Conservation (phyloP, 2,113 vertebrate species). For the Amphilophus citrinellus region DNA sequence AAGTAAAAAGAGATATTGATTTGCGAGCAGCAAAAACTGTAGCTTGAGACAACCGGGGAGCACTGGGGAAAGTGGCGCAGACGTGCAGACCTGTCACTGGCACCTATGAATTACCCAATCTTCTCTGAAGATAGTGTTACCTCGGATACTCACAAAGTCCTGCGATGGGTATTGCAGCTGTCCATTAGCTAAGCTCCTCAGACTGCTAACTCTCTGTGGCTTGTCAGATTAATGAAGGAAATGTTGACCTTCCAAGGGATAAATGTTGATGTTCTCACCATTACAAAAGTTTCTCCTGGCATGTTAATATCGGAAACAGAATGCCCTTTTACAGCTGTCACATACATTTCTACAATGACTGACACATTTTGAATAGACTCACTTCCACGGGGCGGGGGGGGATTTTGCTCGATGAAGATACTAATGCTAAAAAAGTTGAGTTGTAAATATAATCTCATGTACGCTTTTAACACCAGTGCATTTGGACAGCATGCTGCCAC, state of each 20-base stretch:
- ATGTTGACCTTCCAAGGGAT: constrained; percentile 75
- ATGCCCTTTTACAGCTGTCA: constrained; percentile 51
- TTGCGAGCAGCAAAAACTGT: constrained; percentile 80
- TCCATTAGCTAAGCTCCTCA: constrained; percentile 71
- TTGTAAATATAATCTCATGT: constrained; percentile 60
- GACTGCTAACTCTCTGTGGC: constrained; percentile 64
- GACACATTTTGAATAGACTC: constrained; percentile 52
- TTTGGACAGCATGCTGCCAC: constrained; percentile 33
- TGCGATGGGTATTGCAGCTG: constrained; percentile 73
- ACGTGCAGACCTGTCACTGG: constrained; percentile 80
- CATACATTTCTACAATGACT: constrained; percentile 38
- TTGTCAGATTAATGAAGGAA: constrained; percentile 78
- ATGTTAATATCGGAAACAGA: constrained; percentile 53
- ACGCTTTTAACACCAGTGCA: constrained; percentile 41
- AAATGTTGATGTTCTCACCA: constrained; percentile 73
- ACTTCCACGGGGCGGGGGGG: constrained; percentile 19
- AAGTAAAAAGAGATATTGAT: constrained; percentile 88
- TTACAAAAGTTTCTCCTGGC: constrained; percentile 66
- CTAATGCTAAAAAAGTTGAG: constrained; percentile 39
- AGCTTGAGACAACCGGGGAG: constrained; percentile 82
- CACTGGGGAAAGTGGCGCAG: constrained; percentile 76
- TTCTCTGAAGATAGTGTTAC: constrained; percentile 79
- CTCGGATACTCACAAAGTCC: constrained; percentile 63
- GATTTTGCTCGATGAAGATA: constrained; percentile 33
- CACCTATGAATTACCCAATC: constrained; percentile 81